Evolutionary conservation across 2,888 invertebrate genomes (phyloP).

Genomic region (Dione juno): DNA sequence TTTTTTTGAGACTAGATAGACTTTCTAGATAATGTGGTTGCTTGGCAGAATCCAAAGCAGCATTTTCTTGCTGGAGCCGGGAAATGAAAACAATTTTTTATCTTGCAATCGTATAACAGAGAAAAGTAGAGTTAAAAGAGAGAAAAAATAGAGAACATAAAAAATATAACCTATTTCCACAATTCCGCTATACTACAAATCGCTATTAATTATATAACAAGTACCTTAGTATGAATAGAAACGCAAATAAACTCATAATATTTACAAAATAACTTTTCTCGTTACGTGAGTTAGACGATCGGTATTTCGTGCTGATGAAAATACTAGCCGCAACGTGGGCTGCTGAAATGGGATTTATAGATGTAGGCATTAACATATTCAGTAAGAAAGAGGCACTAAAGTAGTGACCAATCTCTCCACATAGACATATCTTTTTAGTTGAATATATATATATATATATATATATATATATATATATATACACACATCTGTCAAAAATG

Average conservation of each 20-base stretch:
- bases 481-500: no score
- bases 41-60: no score
- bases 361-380: not conserved
- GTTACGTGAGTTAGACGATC: slow-evolving; percentile 20
- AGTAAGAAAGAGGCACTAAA: no score
- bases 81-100: no score
- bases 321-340: slow-evolving; percentile 9
- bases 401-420: no score
- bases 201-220: slow-evolving; percentile 9
- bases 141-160: not conserved
- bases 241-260: slow-evolving; percentile 3
- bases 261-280: slow-evolving; percentile 23
- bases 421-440: no score
- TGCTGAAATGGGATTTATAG: not conserved
- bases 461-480: no score
- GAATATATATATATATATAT: no score
- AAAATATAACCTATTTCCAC: not conserved
- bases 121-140: not conserved
- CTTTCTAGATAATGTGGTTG: no score
- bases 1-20: no score
- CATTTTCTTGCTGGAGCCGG: no score
- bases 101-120: no score
- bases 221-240: slow-evolving; percentile 22
- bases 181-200: not conserved
- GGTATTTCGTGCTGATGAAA: slow-evolving; percentile 23